phyloP scores from a whole-genome alignment of 2,888 invertebrate genomes.

The Tryphoninae sp. region DNA sequence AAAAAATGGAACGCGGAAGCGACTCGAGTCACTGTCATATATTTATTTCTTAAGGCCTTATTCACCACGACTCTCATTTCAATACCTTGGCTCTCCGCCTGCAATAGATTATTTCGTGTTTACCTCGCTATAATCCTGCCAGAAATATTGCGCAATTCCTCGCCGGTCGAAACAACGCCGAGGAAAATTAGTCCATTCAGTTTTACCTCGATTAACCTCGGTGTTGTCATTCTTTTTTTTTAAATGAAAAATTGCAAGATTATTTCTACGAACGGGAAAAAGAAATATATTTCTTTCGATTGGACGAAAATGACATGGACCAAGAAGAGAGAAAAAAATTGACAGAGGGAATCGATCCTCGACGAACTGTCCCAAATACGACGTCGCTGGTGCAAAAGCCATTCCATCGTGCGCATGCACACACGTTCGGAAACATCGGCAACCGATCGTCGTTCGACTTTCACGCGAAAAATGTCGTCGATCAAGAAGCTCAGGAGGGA shows the following conservation, averaged over 20 bases:
- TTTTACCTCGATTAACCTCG: too few relatives aligned
- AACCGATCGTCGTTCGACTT: slow-evolving; percentile 55
- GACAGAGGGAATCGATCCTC: slow-evolving; percentile 53
- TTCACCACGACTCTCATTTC: slow-evolving; percentile 46
- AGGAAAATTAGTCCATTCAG: background rate
- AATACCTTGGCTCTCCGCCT: slow-evolving; percentile 25
- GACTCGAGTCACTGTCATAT: background rate
- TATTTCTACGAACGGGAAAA: background rate
- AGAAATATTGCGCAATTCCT: background rate
- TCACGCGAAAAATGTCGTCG: slow-evolving; percentile 64
- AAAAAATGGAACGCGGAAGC: slow-evolving; percentile 55
- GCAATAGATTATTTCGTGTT: slow-evolving; percentile 2
- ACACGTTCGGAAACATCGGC: slow-evolving; percentile 24
- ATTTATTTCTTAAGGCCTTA: slow-evolving; percentile 31
- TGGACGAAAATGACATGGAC: background rate
- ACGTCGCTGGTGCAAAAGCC: slow-evolving; percentile 50
- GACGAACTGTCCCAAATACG: slow-evolving; percentile 61
- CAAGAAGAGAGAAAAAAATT: slow-evolving; percentile 1
- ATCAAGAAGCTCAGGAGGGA: slow-evolving; percentile 44
- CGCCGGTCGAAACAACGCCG: background rate
- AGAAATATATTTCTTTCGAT: background rate
- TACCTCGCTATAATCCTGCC: background rate
- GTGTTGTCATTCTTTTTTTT: background rate
- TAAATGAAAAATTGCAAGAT: background rate
- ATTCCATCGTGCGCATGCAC: slow-evolving; percentile 18